phyloP scores from a whole-genome alignment of 2,797 vertebrate genomes.

The Nothura maculosa region DNA sequence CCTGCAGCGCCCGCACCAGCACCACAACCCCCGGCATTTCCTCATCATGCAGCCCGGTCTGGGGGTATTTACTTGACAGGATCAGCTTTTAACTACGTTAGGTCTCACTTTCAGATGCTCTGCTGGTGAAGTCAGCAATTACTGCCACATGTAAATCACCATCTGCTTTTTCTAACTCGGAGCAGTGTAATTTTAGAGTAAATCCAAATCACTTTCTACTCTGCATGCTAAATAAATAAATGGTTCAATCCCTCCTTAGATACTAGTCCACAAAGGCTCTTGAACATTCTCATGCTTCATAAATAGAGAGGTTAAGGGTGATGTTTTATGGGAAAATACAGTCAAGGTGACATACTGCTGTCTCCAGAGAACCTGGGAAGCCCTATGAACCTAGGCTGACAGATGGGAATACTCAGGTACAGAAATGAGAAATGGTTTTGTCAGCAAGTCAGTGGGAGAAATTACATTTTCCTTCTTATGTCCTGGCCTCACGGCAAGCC shows the following conservation, averaged over 20 bases:
- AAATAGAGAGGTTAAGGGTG: background rate
- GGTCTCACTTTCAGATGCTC: slow-evolving; percentile 36
- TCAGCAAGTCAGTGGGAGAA: background rate
- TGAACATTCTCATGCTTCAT: background rate
- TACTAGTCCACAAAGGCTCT: slow-evolving; percentile 1
- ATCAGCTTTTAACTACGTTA: slow-evolving; percentile 21
- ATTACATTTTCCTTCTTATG: background rate
- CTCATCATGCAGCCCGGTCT: background rate
- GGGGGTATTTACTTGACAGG: slow-evolving; percentile 37
- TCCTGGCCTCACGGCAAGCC: background rate
- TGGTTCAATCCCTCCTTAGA: background rate
- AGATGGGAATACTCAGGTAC: slow-evolving; percentile 30
- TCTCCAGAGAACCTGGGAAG: slow-evolving; percentile 14
- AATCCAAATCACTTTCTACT: slow-evolving; percentile 8
- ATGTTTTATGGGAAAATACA: slow-evolving; percentile 9
- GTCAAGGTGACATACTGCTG: background rate
- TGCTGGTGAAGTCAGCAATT: slow-evolving; percentile 38
- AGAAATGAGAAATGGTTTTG: slow-evolving; percentile 21
- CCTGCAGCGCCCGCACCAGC: background rate
- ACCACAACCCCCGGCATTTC: background rate
- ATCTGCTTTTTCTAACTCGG: background rate
- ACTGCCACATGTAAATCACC: slow-evolving; percentile 50
- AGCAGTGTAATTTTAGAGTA: slow-evolving; percentile 1
- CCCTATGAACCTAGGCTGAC: background rate
- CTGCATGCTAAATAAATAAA: slow-evolving; percentile 8